Base-by-base conservation (phyloP, 2,113 vertebrate species). In the Centropus bengalensis region DNA sequence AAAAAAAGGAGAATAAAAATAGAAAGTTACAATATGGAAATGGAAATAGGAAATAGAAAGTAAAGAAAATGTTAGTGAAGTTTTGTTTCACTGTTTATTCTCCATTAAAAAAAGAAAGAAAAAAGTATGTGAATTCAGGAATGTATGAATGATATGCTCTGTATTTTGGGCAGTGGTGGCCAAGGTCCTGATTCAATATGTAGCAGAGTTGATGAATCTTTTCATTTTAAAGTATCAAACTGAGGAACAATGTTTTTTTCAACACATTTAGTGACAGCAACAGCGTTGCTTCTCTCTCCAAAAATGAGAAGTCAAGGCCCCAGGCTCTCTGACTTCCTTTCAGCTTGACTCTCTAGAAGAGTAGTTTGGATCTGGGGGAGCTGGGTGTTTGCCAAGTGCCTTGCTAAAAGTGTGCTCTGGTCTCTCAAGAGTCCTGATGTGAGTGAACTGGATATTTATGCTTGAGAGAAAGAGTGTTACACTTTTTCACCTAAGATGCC, bases 141-240 rank as follows among this genome's bases (percentile, higher is more conserved):
- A 92, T 79, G 33, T 63, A 88, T 94, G 86, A 93, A 89, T 63
- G 2, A 70, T 81, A 59, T 15, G 49, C 18, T 70, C 24, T 76
- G 8, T 47, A 67, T 73, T 93, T 86, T 83, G 32, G 45, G 32
- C 10, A 45, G 52, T 22, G 68, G 74, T 64, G 75, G 69, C 83
- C 91, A 93, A 95, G 67, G 91, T 82, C 91, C 70, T 91, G 45
- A 86, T 77, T 94, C 70, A 89, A 78, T 78, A 60, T 68, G 93
- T 90, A 84, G 66, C 70, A 88, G 80, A 90, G 73, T 36, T 88
- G 55, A 88, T 92, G 60, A 91, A 81, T 96, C 85, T 93, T 51
- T 95, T 84, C 45, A 63, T 1, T 84, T 95, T 76, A 90, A 49
- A 40, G 68, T 67, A 92, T 23, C 54, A 92, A 79, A 93, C 22